A percentile compares a stretch with the other conserved stretches of the same genome.
phyloP scores from a whole-genome alignment of 2,797 vertebrate genomes.

The Thaleichthys pacificus region DNA sequence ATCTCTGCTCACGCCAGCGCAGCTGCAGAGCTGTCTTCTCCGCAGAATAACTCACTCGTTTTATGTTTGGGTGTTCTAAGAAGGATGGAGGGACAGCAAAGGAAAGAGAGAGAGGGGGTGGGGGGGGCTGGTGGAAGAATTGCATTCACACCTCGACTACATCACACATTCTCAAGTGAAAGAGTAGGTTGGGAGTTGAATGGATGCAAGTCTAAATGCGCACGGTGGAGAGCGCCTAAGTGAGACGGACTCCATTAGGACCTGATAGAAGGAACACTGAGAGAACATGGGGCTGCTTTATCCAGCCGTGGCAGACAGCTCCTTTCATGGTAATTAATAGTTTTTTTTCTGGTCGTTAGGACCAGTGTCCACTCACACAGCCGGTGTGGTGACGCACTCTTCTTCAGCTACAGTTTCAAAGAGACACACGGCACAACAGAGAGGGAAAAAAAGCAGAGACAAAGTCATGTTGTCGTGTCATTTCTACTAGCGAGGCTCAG shows the following conservation, averaged over 20 bases:
- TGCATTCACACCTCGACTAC: constrained; percentile 50
- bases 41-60: constrained; percentile 5
- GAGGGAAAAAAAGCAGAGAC: constrained; percentile 45
- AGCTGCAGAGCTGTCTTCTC: not conserved
- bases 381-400: constrained; percentile 62
- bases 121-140: constrained; percentile 10
- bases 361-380: constrained; percentile 36
- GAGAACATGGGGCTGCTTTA: constrained; percentile 54
- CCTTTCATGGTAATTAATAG: constrained; percentile 67
- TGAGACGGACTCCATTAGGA: constrained; percentile 74
- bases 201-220: constrained; percentile 61
- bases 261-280: constrained; percentile 56
- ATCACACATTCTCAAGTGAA: constrained; percentile 53
- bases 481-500: constrained; percentile 32
- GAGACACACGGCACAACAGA: constrained; percentile 35
- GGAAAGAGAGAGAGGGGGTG: too few species aligned
- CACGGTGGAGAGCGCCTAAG: constrained; percentile 47
- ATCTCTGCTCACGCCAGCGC: constrained; percentile 6
- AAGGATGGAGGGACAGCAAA: constrained; percentile 5
- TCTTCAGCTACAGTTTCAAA: constrained; percentile 59
- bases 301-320: constrained; percentile 57
- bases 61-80: constrained; percentile 14
- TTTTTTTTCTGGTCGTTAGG: constrained; percentile 40
- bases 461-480: constrained; percentile 47
- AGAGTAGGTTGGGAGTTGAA: constrained; percentile 58